phyloP scores from a whole-genome alignment of 2,797 vertebrate species.

The Martes flavigula region DNA sequence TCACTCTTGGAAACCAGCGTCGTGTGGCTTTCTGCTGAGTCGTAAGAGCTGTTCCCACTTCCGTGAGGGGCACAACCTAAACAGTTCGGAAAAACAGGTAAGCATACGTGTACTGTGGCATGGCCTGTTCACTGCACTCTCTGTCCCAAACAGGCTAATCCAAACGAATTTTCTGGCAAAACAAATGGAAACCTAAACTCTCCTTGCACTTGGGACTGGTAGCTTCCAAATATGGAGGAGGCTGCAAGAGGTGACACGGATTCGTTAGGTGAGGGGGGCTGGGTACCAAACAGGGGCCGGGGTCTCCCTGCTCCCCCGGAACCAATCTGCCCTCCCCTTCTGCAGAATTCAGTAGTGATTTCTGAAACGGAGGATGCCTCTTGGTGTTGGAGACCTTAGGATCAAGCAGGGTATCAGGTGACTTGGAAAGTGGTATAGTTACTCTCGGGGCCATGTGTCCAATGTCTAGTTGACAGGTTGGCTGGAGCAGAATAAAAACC shows the following conservation, averaged over 20 bases:
- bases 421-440: background rate
- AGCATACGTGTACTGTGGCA: fast-evolving
- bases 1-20: background rate
- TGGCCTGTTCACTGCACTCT: fast-evolving
- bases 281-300: background rate
- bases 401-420: background rate
- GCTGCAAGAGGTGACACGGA: background rate
- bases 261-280: fast-evolving
- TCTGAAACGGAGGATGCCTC: background rate
- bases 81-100: background rate
- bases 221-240: background rate
- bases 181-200: background rate
- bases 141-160: background rate
- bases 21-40: background rate
- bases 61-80: conserved; percentile 68
- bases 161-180: too few species aligned
- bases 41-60: conserved; percentile 7
- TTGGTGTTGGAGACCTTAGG: background rate
- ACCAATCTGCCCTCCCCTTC: fast-evolving
- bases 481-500: background rate
- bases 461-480: background rate
- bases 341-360: background rate
- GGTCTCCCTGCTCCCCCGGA: fast-evolving
- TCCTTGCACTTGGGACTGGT: background rate
- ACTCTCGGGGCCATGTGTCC: background rate